A percentile compares a stretch with the other conserved stretches of the same genome.
phyloP scores from a whole-genome alignment of 1,140 invertebrate genomes.

The Ganaspis sp. region DNA sequence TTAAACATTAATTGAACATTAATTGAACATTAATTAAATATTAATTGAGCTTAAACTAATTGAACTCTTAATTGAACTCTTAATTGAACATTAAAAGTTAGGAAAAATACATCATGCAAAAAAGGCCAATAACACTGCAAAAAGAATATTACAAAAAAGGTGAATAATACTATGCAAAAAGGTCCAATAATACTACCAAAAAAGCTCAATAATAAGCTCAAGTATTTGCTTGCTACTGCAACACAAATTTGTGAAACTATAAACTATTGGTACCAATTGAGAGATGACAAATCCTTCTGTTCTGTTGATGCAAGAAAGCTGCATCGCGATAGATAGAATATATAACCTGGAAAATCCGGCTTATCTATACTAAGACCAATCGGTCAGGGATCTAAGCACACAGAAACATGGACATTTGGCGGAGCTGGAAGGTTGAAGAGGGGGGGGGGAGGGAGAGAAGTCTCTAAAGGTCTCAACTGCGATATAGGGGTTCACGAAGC shows the following conservation, averaged over 20 bases:
- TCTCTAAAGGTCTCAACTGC: conserved; percentile 39
- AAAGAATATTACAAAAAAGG: too few relatives aligned
- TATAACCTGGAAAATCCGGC: conserved; percentile 31
- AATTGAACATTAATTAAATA: too few relatives aligned
- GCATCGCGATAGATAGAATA: background rate
- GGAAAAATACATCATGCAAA: too few relatives aligned
- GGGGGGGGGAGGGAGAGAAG: conserved; percentile 21
- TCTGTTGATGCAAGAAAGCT: background rate
- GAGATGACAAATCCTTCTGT: background rate
- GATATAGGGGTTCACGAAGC: conserved; percentile 38
- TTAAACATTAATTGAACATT: too few relatives aligned
- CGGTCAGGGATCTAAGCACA: conserved; percentile 40
- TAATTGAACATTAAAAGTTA: too few relatives aligned
- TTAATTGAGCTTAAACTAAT: too few relatives aligned
- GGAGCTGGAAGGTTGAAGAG: too few relatives aligned
- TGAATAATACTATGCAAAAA: too few relatives aligned
- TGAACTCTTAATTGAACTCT: too few relatives aligned
- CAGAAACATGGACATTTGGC: background rate
- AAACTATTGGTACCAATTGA: background rate
- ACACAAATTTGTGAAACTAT: background rate
- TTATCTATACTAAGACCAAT: conserved; percentile 37
- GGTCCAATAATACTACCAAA: background rate
- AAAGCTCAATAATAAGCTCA: background rate
- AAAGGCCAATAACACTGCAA: too few relatives aligned
- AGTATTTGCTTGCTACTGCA: background rate